Percentiles rank a stretch among this genome's conserved stretches.
Conservation (phyloP, 2,113 vertebrate species). For the Lutjanus erythropterus region DNA sequence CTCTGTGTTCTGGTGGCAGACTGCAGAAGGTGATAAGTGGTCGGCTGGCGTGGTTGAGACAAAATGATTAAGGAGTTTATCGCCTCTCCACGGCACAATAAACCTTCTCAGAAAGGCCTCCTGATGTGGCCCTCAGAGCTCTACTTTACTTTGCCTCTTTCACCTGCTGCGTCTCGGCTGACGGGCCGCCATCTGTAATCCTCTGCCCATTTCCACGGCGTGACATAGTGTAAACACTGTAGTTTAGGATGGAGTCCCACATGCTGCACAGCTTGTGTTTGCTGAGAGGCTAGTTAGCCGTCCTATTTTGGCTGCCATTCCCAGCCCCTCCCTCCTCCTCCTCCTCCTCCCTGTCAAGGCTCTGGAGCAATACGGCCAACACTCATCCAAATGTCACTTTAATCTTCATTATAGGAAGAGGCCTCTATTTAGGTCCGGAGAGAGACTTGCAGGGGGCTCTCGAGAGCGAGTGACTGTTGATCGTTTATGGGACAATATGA, state of each 20-base stretch:
- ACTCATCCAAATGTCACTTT: conserved; percentile 69
- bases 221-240: conserved; percentile 66
- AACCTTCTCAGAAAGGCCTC: conserved; percentile 41
- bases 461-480: conserved; percentile 44
- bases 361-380: conserved; percentile 40
- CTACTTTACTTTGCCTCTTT: conserved; percentile 44
- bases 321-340: no score
- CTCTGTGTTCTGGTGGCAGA: conserved; percentile 46
- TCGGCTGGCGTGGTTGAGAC: conserved; percentile 23
- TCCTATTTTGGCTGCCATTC: conserved; percentile 59
- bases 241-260: conserved; percentile 59
- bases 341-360: conserved; percentile 51
- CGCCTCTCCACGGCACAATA: conserved; percentile 58
- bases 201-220: conserved; percentile 35
- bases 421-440: conserved; percentile 30
- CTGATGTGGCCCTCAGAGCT: conserved; percentile 52
- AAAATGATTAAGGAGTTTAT: conserved; percentile 63
- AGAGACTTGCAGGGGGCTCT: conserved; percentile 32
- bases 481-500: conserved; percentile 49
- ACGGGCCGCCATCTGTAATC: conserved; percentile 66
- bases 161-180: conserved; percentile 59
- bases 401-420: conserved; percentile 63
- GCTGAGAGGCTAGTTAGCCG: conserved; percentile 57
- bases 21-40: conserved; percentile 46
- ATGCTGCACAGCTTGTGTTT: conserved; percentile 78